Evolutionary conservation across 2,888 invertebrate species (phyloP).

Genomic region (Ditylenchus weischeri): DNA sequence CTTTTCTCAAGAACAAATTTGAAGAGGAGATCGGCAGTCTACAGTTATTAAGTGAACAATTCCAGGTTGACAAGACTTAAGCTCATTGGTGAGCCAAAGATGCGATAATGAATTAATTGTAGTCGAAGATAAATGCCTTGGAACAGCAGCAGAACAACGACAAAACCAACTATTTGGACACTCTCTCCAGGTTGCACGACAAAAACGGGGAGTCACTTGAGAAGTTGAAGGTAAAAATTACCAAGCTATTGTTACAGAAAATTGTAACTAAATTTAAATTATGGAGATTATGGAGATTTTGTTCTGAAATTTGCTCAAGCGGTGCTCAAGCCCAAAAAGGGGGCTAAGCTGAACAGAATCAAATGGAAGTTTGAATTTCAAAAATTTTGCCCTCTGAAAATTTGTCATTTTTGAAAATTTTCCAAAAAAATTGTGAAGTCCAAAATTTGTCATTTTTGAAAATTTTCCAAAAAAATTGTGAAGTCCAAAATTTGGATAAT

Average conservation of each 20-base stretch:
- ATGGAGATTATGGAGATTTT: too few relatives aligned
- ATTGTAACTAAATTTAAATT: background rate
- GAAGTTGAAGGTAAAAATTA: constrained; percentile 46
- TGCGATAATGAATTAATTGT: constrained; percentile 6
- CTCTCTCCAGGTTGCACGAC: constrained; percentile 50
- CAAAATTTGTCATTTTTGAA: too few relatives aligned
- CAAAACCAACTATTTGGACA: constrained; percentile 52
- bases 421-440: too few relatives aligned
- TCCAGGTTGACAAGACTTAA: constrained; percentile 37
- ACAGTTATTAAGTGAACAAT: constrained; percentile 56
- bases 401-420: too few relatives aligned
- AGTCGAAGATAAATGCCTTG: constrained; percentile 50
- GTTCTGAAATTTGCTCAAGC: too few relatives aligned
- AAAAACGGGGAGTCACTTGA: constrained; percentile 52
- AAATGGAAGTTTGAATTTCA: too few relatives aligned
- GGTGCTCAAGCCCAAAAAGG: too few relatives aligned
- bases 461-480: too few relatives aligned
- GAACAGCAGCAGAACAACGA: constrained; percentile 53
- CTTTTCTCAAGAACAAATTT: constrained; percentile 49
- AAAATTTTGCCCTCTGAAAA: too few relatives aligned
- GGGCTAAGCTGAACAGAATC: too few relatives aligned
- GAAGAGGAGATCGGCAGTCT: constrained; percentile 58
- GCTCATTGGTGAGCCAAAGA: too few relatives aligned
- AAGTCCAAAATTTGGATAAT: too few relatives aligned
- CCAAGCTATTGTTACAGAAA: background rate